Conservation (phyloP, 1,140 invertebrate species). For the Ceratina australensis region DNA sequence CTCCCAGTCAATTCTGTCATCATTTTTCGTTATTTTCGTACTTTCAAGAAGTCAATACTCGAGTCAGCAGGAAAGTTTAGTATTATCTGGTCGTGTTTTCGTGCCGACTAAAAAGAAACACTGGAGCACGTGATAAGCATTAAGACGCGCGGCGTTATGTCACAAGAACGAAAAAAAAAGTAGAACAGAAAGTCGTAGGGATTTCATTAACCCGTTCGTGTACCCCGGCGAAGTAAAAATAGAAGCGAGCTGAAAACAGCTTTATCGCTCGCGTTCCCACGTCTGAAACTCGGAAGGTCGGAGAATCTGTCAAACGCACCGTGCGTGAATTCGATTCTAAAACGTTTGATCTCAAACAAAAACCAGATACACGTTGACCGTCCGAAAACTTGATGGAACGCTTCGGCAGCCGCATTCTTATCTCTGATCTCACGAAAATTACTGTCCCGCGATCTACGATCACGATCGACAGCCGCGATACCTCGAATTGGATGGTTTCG, state of each 20-base stretch:
- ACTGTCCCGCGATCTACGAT: background rate
- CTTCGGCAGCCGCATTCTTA: background rate
- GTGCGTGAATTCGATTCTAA: conserved; percentile 11
- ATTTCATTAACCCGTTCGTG: conserved; percentile 6
- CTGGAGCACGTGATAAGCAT: conserved; percentile 28
- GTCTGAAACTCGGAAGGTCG: background rate
- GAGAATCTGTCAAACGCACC: conserved; percentile 14
- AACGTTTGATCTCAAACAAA: background rate
- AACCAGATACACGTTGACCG: background rate
- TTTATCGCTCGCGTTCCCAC: conserved; percentile 32
- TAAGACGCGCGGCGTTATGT: conserved; percentile 30
- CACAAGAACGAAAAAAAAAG: conserved; percentile 31
- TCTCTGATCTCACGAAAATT: conserved; percentile 26
- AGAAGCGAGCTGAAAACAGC: conserved; percentile 35
- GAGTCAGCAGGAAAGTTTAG: no score
- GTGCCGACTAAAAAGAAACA: background rate
- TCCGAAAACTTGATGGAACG: background rate
- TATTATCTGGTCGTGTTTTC: background rate
- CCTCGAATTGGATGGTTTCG: conserved; percentile 8
- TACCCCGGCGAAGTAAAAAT: conserved; percentile 33
- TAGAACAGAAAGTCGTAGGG: conserved; percentile 24
- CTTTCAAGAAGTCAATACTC: no score
- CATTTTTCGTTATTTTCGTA: no score
- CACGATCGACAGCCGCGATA: background rate
- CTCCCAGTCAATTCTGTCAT: no score